Conservation (phyloP, 2,888 invertebrate species). For the Neoitamus cyanurus region DNA sequence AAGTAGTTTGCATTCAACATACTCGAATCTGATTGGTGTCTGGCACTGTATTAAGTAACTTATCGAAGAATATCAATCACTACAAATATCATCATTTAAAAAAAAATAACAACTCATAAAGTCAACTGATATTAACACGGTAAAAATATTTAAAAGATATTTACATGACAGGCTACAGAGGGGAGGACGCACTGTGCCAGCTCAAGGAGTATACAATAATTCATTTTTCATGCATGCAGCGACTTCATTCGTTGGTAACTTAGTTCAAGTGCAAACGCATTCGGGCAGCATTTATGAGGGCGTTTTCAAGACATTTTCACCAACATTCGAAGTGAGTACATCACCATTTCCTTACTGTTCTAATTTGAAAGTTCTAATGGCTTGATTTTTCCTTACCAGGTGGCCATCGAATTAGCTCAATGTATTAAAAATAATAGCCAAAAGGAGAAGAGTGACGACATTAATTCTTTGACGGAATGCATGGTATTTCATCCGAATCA, state of each 20-base stretch:
- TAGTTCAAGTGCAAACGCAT: conserved; percentile 83
- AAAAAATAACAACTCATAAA: background rate
- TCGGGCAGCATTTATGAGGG: conserved; percentile 90
- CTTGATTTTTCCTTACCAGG: conserved; percentile 60
- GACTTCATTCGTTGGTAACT: conserved; percentile 85
- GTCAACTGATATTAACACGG: conserved; percentile 25
- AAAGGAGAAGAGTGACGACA: conserved; percentile 61
- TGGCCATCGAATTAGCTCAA: conserved; percentile 88
- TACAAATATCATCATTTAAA: background rate
- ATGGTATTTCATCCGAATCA: conserved; percentile 83
- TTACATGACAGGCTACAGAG: conserved; percentile 64
- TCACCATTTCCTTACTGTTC: background rate
- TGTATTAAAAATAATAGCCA: conserved; percentile 66
- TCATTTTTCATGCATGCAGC: conserved; percentile 90
- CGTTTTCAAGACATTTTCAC: conserved; percentile 88
- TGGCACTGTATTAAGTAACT: background rate
- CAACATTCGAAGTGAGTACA: conserved; percentile 80
- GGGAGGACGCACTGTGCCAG: conserved; percentile 70
- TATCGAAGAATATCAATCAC: background rate
- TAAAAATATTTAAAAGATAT: conserved; percentile 48
- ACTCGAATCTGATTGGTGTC: background rate
- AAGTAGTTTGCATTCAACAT: background rate
- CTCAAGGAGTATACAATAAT: conserved; percentile 91
- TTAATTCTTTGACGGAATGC: conserved; percentile 60
- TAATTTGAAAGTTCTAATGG: background rate